Percentiles rank a stretch among this genome's conserved stretches.
phyloP scores from a whole-genome alignment of 2,113 vertebrate genomes.

The Myodes glareolus region DNA sequence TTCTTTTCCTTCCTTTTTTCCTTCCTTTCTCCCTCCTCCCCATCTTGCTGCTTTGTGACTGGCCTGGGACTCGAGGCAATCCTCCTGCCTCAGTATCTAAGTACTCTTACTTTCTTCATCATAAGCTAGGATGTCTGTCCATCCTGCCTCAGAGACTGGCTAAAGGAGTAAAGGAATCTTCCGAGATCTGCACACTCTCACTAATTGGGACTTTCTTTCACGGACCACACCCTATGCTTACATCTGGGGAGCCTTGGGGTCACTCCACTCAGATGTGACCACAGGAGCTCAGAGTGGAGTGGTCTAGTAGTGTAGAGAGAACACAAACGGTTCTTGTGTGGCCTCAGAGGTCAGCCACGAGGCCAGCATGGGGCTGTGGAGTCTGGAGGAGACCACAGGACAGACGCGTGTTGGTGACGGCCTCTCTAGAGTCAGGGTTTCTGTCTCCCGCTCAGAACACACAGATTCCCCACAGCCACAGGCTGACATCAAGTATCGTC shows the following conservation, averaged over 20 bases:
- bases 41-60: neutral
- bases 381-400: neutral
- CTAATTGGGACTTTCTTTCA: fast-evolving
- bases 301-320: too few species aligned
- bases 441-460: neutral
- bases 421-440: neutral
- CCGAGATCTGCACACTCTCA: neutral
- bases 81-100: neutral
- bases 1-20: too few species aligned
- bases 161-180: neutral
- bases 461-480: neutral
- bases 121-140: neutral
- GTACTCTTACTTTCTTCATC: neutral
- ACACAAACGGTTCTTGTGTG: neutral
- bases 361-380: neutral
- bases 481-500: neutral
- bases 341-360: too few species aligned
- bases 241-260: neutral
- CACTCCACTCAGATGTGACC: neutral
- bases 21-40: fast-evolving
- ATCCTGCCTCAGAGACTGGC: neutral
- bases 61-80: neutral
- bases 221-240: neutral
- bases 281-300: neutral
- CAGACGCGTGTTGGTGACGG: neutral